These are phyloP conservation scores for Malaclemys terrapin DNA, from an alignment of 2,113 vertebrate species.

Conservation along the genomic window DNA sequence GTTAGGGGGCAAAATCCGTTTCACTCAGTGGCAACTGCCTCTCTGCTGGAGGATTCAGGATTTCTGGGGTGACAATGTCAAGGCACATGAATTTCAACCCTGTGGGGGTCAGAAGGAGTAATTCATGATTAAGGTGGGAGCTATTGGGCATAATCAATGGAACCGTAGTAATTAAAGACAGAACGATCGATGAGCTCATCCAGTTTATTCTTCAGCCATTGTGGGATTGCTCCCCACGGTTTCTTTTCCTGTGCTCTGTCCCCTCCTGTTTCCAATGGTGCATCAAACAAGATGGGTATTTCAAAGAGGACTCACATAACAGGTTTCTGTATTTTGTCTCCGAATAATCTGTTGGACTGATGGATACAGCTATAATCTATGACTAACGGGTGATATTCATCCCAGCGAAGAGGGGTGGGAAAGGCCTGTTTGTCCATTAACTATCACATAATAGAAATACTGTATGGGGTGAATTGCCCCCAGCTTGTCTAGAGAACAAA, in stretches of 20 bases:
- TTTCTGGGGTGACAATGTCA: constrained; percentile 17
- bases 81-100: constrained; percentile 21
- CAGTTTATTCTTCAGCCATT: constrained; percentile 1
- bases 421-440: not conserved
- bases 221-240: accelerated
- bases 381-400: not conserved
- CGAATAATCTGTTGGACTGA: not conserved
- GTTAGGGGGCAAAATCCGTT: too few species aligned
- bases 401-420: not conserved
- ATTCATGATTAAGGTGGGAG: constrained; percentile 58
- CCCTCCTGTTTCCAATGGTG: not conserved
- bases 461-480: not conserved
- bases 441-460: not conserved
- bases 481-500: not conserved
- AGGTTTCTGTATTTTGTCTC: not conserved
- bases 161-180: constrained; percentile 70
- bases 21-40: not conserved
- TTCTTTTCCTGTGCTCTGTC: accelerated
- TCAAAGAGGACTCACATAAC: not conserved
- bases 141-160: constrained; percentile 56
- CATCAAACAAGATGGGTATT: not conserved
- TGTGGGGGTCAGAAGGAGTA: constrained; percentile 32
- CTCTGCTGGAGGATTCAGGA: not conserved
- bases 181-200: constrained; percentile 8
- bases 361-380: not conserved